Conservation (phyloP, 1,140 invertebrate species). For the Megathymus violae region DNA sequence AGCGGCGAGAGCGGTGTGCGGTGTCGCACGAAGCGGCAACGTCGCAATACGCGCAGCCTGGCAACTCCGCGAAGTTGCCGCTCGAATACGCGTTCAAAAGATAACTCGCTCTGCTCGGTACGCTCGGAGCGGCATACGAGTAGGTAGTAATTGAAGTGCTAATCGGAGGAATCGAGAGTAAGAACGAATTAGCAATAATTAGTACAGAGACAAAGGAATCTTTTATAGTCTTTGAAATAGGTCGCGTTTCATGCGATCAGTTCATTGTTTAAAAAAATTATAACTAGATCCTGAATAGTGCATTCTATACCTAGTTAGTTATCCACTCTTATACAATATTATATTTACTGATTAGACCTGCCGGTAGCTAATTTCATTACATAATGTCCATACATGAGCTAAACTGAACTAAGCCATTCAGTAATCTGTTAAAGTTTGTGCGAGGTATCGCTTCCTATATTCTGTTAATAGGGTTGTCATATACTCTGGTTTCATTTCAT, state of each 20-base stretch:
- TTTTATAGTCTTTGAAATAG: too few species aligned
- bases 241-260: too few species aligned
- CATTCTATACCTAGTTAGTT: too few species aligned
- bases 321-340: too few species aligned
- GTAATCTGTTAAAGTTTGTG: slow-evolving; percentile 10
- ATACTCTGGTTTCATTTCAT: background rate
- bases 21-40: slow-evolving; percentile 65
- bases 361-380: too few species aligned
- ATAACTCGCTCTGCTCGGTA: slow-evolving; percentile 41
- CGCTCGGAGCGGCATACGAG: slow-evolving; percentile 40
- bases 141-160: slow-evolving; percentile 36
- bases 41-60: slow-evolving; percentile 42
- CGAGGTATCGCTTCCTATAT: slow-evolving; percentile 11
- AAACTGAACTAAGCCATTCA: too few species aligned
- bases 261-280: too few species aligned
- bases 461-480: slow-evolving; percentile 3
- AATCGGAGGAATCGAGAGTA: slow-evolving; percentile 38
- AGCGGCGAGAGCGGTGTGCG: slow-evolving; percentile 67
- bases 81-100: slow-evolving; percentile 27
- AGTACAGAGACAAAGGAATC: slow-evolving; percentile 31
- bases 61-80: slow-evolving; percentile 51
- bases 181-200: slow-evolving; percentile 51
- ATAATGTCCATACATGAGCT: too few species aligned
- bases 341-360: too few species aligned
- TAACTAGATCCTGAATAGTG: too few species aligned